Base-by-base conservation (phyloP, 2,113 vertebrate species). In the Ploceus nigricollis region DNA sequence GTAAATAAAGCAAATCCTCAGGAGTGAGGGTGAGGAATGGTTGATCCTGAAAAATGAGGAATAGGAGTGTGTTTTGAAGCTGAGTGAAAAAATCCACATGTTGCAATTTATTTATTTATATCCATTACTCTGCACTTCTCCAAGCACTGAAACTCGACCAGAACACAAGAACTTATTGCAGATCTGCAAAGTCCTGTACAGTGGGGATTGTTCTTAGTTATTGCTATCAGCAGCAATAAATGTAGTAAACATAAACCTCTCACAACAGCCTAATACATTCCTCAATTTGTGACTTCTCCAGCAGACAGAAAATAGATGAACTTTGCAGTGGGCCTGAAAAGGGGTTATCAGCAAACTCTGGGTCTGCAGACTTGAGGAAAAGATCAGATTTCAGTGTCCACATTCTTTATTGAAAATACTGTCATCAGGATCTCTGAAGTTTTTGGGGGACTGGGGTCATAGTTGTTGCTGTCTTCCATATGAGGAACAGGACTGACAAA, bases 171-270 rank as follows among this genome's bases (percentile, higher is more conserved):
- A 87, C 90, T 82, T 96, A 96, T 79, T 88, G 90, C 94, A 93
- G 60, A 93, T 94, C 90, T 90, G 88, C 85, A 78, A 87, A 93
- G 86, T 90, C 86, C 61, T 81, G 28, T 83, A 15, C 90, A 90
- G 51, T 8, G 11, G 85, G 90, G 94, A 93, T 60, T 95, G 57
- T 73, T 76, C 85, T 78, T 79, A 78, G 48, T 96, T 96, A 95
- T 84, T 92, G 82, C 94, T 96, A 84, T 91, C 93, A 92, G 69
- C 72, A 90, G 92, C 94, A 95, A 87, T 97, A 92, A 95, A 93
- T 83, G 88, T 71, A 93, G 88, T 92, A 93, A 96, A 86, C 80
- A 66, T 94, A 94, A 94, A 90, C 65, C 37, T 96, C 60, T 92
- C 75, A 75, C 1, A n/a, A 42, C 82, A 93, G 54, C 77, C 65